phyloP scores from a whole-genome alignment of 2,113 vertebrate genomes.

The Daphoenositta chrysoptera region DNA sequence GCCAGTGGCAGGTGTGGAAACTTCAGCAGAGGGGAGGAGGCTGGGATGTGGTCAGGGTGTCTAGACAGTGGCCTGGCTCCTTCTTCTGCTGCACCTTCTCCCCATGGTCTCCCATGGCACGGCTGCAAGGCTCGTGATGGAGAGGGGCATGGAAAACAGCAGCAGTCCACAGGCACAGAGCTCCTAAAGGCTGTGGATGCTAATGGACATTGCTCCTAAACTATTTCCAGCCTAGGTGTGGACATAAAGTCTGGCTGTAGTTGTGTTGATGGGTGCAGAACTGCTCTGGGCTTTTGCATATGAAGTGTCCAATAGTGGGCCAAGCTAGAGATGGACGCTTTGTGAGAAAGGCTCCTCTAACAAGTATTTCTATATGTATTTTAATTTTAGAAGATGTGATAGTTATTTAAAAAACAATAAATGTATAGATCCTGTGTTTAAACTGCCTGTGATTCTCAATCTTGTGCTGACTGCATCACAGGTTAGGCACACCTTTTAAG shows the following conservation, averaged over 20 bases:
- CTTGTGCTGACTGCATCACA: neutral
- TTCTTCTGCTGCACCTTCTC: neutral
- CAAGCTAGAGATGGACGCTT: neutral
- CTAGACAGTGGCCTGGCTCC: neutral
- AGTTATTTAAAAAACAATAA: neutral
- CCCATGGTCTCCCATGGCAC: accelerated
- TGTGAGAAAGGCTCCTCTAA: neutral
- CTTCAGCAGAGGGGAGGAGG: neutral
- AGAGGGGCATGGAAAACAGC: neutral
- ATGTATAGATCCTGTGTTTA: neutral
- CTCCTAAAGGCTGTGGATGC: neutral
- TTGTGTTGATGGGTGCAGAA: neutral
- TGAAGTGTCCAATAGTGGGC: neutral
- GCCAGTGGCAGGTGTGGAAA: neutral
- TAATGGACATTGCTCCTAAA: neutral
- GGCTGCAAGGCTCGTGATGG: accelerated
- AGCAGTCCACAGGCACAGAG: neutral
- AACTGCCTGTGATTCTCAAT: neutral
- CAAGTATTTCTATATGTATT: neutral
- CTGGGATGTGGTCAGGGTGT: neutral
- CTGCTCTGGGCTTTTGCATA: neutral
- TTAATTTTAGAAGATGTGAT: neutral
- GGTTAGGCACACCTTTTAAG: neutral
- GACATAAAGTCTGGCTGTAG: neutral
- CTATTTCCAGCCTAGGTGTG: neutral